These are phyloP conservation scores for Oreortyx pictus DNA, from an alignment of 2,797 vertebrate genomes.

Conservation along the genomic window DNA sequence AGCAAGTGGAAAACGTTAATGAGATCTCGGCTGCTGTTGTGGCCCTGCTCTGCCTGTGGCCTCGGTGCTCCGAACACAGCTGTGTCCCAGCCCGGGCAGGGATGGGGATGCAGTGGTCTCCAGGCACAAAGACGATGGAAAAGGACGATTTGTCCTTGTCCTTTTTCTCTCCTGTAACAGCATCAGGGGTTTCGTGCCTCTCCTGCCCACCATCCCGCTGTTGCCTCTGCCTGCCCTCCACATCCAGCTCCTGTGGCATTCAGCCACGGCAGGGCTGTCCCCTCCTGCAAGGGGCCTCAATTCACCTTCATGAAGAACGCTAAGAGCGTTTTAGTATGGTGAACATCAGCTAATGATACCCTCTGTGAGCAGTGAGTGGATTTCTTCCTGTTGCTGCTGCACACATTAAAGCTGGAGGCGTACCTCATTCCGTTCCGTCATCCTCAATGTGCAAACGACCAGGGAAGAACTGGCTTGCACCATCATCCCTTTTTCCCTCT, in stretches of 20 bases:
- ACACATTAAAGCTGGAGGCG: rapidly evolving
- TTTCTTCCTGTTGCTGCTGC: background rate
- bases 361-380: background rate
- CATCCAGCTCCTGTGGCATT: background rate
- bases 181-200: rapidly evolving
- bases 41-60: rapidly evolving
- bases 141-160: background rate
- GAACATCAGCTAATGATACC: background rate
- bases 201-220: background rate
- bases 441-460: background rate
- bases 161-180: background rate
- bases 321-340: background rate
- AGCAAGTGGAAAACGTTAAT: background rate
- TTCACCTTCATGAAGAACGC: background rate
- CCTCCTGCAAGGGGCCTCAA: background rate
- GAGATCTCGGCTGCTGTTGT: background rate
- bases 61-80: rapidly evolving
- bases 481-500: background rate
- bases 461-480: background rate
- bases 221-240: rapidly evolving
- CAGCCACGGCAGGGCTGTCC: rapidly evolving
- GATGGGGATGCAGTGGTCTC: too few species aligned
- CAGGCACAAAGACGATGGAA: background rate
- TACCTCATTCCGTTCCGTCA: rapidly evolving
- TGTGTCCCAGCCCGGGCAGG: rapidly evolving